These are phyloP conservation scores for Zaprionus bogoriensis DNA, from an alignment of 2,888 invertebrate species.

Conservation along the genomic window DNA sequence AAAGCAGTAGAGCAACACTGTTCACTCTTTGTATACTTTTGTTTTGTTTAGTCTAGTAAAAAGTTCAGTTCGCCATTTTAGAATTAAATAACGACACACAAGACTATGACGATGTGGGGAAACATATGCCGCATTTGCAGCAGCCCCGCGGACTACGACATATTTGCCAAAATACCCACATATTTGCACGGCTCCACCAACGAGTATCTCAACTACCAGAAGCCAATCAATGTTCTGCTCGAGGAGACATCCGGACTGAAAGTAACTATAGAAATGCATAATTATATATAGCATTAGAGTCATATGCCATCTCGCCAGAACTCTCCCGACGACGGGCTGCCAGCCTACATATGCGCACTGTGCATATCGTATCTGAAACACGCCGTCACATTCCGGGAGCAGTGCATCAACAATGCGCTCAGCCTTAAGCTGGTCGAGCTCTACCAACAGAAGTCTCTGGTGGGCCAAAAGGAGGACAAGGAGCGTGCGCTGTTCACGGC, in stretches of 20 bases:
- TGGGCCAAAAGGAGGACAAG: conserved; percentile 27
- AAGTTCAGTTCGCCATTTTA: conserved; percentile 6
- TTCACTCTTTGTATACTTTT: conserved; percentile 33
- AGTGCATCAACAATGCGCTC: conserved; percentile 78
- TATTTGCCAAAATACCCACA: conserved; percentile 81
- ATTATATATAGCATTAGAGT: background rate
- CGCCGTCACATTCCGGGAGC: conserved; percentile 81
- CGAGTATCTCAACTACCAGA: conserved; percentile 81
- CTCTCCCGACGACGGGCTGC: conserved; percentile 79
- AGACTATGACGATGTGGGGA: conserved; percentile 73
- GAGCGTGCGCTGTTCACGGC: conserved; percentile 64
- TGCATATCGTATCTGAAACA: conserved; percentile 83
- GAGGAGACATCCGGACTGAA: conserved; percentile 82
- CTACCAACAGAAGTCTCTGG: conserved; percentile 48
- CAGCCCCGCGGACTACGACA: conserved; percentile 80
- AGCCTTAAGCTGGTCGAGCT: conserved; percentile 68
- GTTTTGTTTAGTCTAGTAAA: conserved; percentile 27
- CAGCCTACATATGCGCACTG: conserved; percentile 80
- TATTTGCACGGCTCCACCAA: conserved; percentile 81
- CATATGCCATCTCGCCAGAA: conserved; percentile 53
- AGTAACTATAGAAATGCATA: conserved; percentile 51
- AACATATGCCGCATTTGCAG: conserved; percentile 82
- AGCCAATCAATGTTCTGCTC: conserved; percentile 78
- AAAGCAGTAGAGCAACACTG: conserved; percentile 31
- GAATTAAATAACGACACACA: background rate